phyloP scores from a whole-genome alignment of 1,140 invertebrate genomes.

The Platorchestia sp. region DNA sequence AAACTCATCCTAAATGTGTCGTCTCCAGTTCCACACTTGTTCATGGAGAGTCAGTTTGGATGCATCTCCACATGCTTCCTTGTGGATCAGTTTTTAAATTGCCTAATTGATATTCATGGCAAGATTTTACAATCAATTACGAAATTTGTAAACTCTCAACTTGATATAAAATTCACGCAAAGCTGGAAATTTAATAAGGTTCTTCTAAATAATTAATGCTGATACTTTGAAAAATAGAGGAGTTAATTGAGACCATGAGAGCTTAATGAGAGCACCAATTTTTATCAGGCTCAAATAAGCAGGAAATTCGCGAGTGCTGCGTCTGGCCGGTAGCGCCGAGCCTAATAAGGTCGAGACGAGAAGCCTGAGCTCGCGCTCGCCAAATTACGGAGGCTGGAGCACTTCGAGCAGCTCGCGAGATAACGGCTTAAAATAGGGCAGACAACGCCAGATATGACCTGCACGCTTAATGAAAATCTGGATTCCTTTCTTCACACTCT shows the following conservation, averaged over 20 bases:
- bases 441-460: not conserved
- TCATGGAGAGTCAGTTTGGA: no score
- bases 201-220: not conserved
- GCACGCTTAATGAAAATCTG: not conserved
- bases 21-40: no score
- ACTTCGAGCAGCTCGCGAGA: not conserved
- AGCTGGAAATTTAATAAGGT: not conserved
- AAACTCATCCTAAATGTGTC: no score
- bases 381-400: not conserved
- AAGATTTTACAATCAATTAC: no score
- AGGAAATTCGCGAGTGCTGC: not conserved
- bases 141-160: not conserved
- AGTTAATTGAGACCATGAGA: not conserved
- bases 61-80: no score
- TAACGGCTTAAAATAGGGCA: not conserved
- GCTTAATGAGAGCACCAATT: not conserved
- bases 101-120: no score
- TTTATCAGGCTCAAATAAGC: not conserved
- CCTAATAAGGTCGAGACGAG: not conserved
- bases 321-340: not conserved
- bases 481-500: not conserved
- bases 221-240: not conserved
- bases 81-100: no score
- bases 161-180: not conserved
- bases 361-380: not conserved